Evolutionary conservation across 2,797 vertebrate species (phyloP).

Genomic region (Melanogrammus aeglefinus): DNA sequence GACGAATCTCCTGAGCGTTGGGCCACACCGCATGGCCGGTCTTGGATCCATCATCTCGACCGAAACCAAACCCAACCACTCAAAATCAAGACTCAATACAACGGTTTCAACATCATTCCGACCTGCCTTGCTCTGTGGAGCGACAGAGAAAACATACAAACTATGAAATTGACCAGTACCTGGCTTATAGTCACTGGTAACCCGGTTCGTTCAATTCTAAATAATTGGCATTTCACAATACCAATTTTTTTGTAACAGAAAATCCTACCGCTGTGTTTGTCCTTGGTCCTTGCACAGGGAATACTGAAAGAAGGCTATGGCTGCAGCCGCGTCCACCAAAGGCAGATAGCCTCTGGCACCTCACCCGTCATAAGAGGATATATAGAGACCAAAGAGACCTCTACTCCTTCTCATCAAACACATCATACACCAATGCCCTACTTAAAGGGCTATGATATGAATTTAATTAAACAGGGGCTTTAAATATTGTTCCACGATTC

Average conservation of each 20-base stretch:
- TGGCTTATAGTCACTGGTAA: background rate
- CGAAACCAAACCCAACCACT: constrained; percentile 13
- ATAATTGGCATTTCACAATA: background rate
- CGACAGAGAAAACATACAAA: background rate
- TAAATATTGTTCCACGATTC: background rate
- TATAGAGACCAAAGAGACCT: constrained; percentile 16
- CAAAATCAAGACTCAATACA: background rate
- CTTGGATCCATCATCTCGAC: constrained; percentile 68
- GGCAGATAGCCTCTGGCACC: constrained; percentile 65
- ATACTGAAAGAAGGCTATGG: constrained; percentile 81
- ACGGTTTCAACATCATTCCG: background rate
- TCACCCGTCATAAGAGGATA: constrained; percentile 59
- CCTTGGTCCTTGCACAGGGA: constrained; percentile 65
- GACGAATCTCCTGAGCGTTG: constrained; percentile 76
- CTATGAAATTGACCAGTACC: background rate
- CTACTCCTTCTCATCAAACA: background rate
- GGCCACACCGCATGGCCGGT: constrained; percentile 81
- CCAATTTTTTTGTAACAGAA: background rate
- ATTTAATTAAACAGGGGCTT: background rate
- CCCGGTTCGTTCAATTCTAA: background rate
- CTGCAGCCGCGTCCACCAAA: constrained; percentile 83
- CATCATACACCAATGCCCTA: background rate
- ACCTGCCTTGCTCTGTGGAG: background rate
- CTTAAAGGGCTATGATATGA: background rate
- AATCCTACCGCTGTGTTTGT: constrained; percentile 62